Evolutionary conservation across 2,888 invertebrate species (phyloP).

Genomic region (Leptarthrus brevirostris): DNA sequence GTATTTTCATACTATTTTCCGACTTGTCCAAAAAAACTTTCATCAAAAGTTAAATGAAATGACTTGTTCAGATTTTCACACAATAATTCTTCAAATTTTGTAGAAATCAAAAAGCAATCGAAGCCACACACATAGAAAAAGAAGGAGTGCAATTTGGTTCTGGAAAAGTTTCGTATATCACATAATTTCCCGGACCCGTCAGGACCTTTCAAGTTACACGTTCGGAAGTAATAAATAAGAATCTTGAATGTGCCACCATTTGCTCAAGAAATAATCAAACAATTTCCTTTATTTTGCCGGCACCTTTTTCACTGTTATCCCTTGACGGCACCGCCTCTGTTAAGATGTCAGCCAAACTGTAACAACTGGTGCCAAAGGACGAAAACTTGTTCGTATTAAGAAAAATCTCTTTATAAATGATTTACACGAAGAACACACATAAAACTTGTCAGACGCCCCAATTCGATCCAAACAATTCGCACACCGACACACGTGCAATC

Average conservation of each 20-base stretch:
- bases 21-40: no score
- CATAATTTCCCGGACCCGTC: constrained; percentile 2
- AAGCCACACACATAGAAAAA: no score
- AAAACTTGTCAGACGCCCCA: constrained; percentile 54
- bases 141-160: constrained; percentile 9
- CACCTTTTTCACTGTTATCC: neutral
- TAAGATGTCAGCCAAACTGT: constrained; percentile 46
- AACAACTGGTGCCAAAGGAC: constrained; percentile 48
- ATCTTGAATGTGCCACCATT: constrained; percentile 45
- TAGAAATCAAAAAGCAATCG: no score
- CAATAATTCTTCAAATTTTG: no score
- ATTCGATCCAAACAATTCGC: constrained; percentile 33
- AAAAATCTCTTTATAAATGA: constrained; percentile 47
- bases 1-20: no score
- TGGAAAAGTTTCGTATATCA: constrained; percentile 22
- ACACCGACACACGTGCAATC: constrained; percentile 9
- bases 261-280: constrained; percentile 41
- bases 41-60: no score
- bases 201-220: constrained; percentile 43
- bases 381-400: constrained; percentile 47
- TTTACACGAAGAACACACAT: constrained; percentile 51
- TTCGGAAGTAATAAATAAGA: constrained; percentile 52
- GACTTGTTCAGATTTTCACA: no score
- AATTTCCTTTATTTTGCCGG: constrained; percentile 37
- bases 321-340: neutral